Base-by-base conservation (phyloP, 2,888 invertebrate species). In the Synanthedon vespiformis region DNA sequence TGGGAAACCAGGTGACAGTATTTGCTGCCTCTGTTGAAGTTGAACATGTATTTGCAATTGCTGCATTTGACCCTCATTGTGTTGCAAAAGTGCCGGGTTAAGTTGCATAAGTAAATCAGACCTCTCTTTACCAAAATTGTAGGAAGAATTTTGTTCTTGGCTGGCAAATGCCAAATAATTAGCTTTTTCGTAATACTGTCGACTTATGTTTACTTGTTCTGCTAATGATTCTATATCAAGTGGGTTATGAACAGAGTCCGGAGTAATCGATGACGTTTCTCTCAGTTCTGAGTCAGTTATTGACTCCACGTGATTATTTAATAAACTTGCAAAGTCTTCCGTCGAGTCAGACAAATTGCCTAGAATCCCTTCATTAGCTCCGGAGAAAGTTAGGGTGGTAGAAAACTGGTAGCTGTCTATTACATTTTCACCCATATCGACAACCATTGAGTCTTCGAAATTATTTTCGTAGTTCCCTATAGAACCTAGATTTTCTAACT, bases 401-500 rank as follows among this genome's bases (percentile, higher is more conserved):
- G 93, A 92, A 72, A 95, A 95, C 65, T 94, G 95, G 51, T 94
- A 85, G 40, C 94, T 94, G 77, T 95, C 95, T 44, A 94, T 94
- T 1, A 92, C 91, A 27, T 91, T 90, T 41, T 92, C 92, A 40
- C 92, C 92, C 88, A 94, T 91, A 68, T 94, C 94, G 12, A 94
- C 94, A 89, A 95, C 95, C 90, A 95, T 94, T 5, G 94, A 92
- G 62, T 94, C 94, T 61, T 93, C 93, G 64, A 94, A 94, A 61
- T 89, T 89, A 44, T 89, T 89, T 44, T 89, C 89, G 61, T 90
- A 83, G 56, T 90, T 83, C 55, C 92, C 91, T 56, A 89, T 84
- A 49, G 82, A 75, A 60, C 88, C 89, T 74, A 90, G 90, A 65
- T 93, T 93, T 68, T 93, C 94, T 58, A 94, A 88, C 80, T 94